Evolutionary conservation across 2,888 invertebrate genomes (phyloP), one percentile per base, ranked within the genome.

Genomic region (Lithophane leautieri): DNA sequence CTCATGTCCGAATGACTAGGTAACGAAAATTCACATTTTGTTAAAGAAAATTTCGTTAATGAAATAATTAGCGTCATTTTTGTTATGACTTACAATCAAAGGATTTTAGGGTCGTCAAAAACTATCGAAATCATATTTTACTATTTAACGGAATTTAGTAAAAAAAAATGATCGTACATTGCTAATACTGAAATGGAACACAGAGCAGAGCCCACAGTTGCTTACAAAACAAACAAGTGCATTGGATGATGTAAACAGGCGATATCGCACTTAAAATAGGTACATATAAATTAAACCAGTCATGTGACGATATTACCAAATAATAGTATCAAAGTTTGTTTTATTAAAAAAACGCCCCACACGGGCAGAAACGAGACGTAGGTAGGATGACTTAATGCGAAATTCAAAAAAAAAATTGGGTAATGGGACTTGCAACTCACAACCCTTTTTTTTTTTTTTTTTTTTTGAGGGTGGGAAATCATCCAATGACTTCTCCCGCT

Each of bases 31-130:
- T 61, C 8, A 25, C n/a, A 16, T n/a, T 44, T 19, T 42, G 19
- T 44, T 52, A 52, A 1, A 42, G 19, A 52, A 4, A 56, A 58
- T 42, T 69, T 54, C 12, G 19, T 66, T 34, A 54, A 50, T 76
- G 12, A 28, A 61, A 40, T 70, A 70, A 71, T 63, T 54, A 11
- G 25, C 12, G 14, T 69, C 25, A 63, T 74, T 74, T 67, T 68
- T 28, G 54, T 81, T 61, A 70, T 70, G 14, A 58, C 19, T 44
- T 60, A 16, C 42, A 82, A 66, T 81, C 65, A 81, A 84, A 65
- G 69, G 70, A 40, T 47, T 81, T 56, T 44, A 85, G 72, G 85
- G 82, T 73, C 82, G 67, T 65, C 72, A 40, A 61, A 61, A 69
- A 34, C 4, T 12, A 14, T n/a, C 14, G 19, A 62, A 34, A 6